Conservation (phyloP, 1,140 invertebrate genomes). For the Wasmannia auropunctata region DNA sequence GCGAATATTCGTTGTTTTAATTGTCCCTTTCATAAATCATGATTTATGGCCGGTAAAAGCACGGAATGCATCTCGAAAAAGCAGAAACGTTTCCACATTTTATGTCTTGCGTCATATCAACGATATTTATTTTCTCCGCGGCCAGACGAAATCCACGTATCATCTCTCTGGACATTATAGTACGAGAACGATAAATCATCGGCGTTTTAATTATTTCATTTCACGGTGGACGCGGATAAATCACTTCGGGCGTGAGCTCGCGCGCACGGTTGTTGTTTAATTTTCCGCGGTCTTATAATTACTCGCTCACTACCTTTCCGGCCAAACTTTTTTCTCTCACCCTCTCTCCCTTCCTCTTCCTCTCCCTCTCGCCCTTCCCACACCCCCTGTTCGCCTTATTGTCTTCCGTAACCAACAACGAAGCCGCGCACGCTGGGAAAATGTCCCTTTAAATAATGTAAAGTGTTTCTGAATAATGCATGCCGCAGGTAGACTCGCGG, state of each 20-base stretch:
- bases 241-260: conserved; percentile 15
- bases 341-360: no score
- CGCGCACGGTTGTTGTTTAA: conserved; percentile 38
- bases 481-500: conserved; percentile 26
- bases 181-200: conserved; percentile 42
- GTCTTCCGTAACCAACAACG: background rate
- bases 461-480: conserved; percentile 67
- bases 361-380: no score
- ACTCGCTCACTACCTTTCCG: conserved; percentile 44
- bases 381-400: conserved; percentile 19
- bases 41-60: conserved; percentile 22
- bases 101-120: conserved; percentile 9
- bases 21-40: conserved; percentile 37
- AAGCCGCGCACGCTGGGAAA: conserved; percentile 39
- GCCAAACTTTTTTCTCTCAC: conserved; percentile 1
- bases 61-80: conserved; percentile 30
- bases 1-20: conserved; percentile 43
- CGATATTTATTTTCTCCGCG: conserved; percentile 42
- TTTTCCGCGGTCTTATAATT: conserved; percentile 54
- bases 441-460: conserved; percentile 66
- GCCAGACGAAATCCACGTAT: conserved; percentile 26
- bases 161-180: conserved; percentile 35
- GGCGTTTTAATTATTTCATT: conserved; percentile 56
- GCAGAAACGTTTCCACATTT: conserved; percentile 21
- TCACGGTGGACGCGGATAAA: conserved; percentile 40